These are phyloP conservation scores for Sardinella longiceps DNA, from an alignment of 2,797 vertebrate genomes.

Conservation along the genomic window DNA sequence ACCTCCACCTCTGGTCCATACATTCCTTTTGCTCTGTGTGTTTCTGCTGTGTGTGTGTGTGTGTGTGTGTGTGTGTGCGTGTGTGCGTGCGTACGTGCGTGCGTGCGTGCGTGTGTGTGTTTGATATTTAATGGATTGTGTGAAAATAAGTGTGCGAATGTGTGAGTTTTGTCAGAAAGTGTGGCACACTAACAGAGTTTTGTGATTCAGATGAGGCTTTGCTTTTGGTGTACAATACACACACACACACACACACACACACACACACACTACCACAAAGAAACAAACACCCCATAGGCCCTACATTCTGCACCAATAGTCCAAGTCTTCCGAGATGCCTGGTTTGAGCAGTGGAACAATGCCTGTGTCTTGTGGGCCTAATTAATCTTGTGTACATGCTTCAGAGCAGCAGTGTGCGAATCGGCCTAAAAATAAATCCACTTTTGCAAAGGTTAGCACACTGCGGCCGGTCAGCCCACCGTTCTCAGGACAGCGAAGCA, in stretches of 20 bases:
- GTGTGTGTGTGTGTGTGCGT: not conserved
- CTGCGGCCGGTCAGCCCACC: not conserved
- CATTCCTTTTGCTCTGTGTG: not conserved
- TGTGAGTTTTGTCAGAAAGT: not conserved
- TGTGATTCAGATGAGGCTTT: not conserved
- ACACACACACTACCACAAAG: not conserved
- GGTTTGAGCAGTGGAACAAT: not conserved
- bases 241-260: conserved; percentile 5
- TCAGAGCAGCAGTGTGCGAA: not conserved
- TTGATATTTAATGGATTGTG: not conserved
- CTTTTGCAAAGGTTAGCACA: conserved; percentile 15
- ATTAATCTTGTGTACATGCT: not conserved
- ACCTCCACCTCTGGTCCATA: not conserved
- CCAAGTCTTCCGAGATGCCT: conserved; percentile 2
- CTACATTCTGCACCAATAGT: not conserved
- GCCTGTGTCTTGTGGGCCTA: not conserved
- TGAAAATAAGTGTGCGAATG: not conserved
- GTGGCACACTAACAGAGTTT: not conserved
- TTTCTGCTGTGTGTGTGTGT: not conserved
- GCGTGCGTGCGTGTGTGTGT: not conserved
- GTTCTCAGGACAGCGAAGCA: not conserved
- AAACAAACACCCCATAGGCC: conserved; percentile 3
- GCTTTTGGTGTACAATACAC: not conserved
- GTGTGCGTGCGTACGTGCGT: not conserved
- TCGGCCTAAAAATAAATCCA: not conserved